Base-by-base conservation (phyloP, 2,113 vertebrate species). In the Aphelocoma coerulescens region DNA sequence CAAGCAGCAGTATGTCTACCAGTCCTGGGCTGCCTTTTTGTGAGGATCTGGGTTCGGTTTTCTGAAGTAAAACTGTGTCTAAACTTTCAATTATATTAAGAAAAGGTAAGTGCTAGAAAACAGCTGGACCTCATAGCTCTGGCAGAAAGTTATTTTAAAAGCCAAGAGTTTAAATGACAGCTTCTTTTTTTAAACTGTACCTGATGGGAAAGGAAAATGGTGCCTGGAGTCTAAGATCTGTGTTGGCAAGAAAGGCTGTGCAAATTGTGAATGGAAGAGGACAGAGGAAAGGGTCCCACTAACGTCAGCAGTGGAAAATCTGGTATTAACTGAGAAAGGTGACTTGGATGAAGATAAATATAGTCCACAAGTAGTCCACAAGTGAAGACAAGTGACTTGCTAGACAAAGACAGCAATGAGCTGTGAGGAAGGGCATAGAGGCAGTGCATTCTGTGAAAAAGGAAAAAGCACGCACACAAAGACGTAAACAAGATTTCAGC, bases 401-500 rank as follows among this genome's bases (percentile, higher is more conserved):
- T 59, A 73, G 69, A 71, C 85, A 76, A 88, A 72, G 74, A 49
- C 6, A 67, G 79, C 28, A 84, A 13, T 13, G 24, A 79, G 37
- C 41, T 75, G 28, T 46, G 57, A 78, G 52, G 74, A 87, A 94
- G 41, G 79, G 59, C 49, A 68, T 0, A 54, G 54, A 68, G 19
- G 63, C 58, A 73, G 58, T 0, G 7, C 1, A 3, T 32, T 89
- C 48, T 59, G 39, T 2, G 1, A 88, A 73, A 73, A 62, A 81
- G 27, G 30, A 65, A 44, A 67, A 95, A 83, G 63, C 71, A 88
- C 6, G 8, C 66, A 72, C 87, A 87, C 51, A 75, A 55, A 85
- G 74, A 87, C 1, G 2, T 73, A 93, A 93, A 82, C 81, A 90
- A 88, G 83, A 93, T 91, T 94, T 93, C 79, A 80, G 63, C 75